These are phyloP conservation scores for Cephalopterus ornatus DNA, from an alignment of 2,113 vertebrate species.

Conservation along the genomic window DNA sequence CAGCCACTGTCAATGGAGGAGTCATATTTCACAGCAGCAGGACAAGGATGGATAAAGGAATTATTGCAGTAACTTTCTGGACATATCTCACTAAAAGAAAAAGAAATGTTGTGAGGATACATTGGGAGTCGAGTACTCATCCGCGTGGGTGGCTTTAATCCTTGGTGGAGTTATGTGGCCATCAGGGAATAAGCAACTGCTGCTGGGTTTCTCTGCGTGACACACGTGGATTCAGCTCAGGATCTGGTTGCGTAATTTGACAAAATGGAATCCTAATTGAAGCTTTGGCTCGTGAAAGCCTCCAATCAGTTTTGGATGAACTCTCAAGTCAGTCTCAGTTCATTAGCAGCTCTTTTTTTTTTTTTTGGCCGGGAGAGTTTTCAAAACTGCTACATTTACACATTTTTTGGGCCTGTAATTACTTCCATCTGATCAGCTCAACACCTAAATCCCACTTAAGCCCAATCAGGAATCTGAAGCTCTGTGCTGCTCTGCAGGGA, in stretches of 20 bases:
- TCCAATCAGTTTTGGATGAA: not conserved
- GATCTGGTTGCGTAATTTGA: not conserved
- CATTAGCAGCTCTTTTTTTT: not conserved
- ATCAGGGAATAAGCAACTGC: not conserved
- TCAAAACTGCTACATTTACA: not conserved
- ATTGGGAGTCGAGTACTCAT: not conserved
- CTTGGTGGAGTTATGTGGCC: not conserved
- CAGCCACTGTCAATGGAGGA: no score
- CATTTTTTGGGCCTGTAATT: not conserved
- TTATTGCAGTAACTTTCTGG: not conserved
- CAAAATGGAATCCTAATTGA: not conserved
- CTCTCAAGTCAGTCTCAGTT: not conserved
- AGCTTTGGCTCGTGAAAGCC: not conserved
- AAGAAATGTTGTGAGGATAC: not conserved
- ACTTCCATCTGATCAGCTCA: not conserved
- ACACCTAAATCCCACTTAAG: not conserved
- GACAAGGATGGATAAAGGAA: not conserved
- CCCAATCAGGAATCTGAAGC: not conserved
- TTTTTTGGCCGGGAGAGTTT: not conserved
- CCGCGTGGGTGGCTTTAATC: not conserved
- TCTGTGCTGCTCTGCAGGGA: not conserved
- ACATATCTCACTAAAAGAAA: not conserved
- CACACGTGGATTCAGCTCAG: not conserved
- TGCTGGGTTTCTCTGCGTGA: not conserved
- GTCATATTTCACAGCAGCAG: fast-evolving